Evolutionary conservation across 2,797 vertebrate species (phyloP), one percentile per base, ranked within the genome.

Genomic region (Gambusia yucatana): DNA sequence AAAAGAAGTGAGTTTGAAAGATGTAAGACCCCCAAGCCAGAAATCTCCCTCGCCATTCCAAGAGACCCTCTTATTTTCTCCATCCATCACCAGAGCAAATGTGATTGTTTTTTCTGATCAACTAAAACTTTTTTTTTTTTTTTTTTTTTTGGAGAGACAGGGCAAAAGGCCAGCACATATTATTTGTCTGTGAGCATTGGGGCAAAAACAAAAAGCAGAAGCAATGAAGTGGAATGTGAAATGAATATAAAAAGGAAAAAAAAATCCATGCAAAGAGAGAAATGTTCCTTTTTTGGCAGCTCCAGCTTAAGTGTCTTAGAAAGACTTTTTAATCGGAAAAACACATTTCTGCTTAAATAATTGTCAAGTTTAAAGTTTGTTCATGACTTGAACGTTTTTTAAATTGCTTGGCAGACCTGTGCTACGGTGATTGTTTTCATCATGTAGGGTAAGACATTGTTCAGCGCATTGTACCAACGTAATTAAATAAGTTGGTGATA

Each of bases 401-500:
- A 74, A 83, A 57, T 77, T 77, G 65, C 71, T 80, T 86, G 82
- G 72, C 77, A 88, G 72, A 30, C 9, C 46, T 36, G 14, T 77
- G 57, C 73, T 73, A 65, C 67, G 59, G 77, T 82, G 1, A 84
- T 85, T 88, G 80, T 88, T 84, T 92, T 91, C 90, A 89, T 94
- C 82, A 79, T 79, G 80, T 84, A 83, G 65, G 65, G 71, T 72
- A 89, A 86, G 82, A 90, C 92, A 92, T 72, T 88, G 90, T 84
- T 83, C 76, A 80, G 72, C 57, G 9, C 71, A 84, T 72, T 88
- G 89, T 84, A 81, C 57, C 47, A 20, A 61, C 50, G 61, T 92
- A 93, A 93, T 94, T 88, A 88, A 90, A 85, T 44, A 85, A 79
- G 69, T 77, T 75, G 73, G 79, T 74, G 90, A 93, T 94, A 91